Evolutionary conservation across 2,797 vertebrate species (phyloP).

Genomic region (Anas capensis): DNA sequence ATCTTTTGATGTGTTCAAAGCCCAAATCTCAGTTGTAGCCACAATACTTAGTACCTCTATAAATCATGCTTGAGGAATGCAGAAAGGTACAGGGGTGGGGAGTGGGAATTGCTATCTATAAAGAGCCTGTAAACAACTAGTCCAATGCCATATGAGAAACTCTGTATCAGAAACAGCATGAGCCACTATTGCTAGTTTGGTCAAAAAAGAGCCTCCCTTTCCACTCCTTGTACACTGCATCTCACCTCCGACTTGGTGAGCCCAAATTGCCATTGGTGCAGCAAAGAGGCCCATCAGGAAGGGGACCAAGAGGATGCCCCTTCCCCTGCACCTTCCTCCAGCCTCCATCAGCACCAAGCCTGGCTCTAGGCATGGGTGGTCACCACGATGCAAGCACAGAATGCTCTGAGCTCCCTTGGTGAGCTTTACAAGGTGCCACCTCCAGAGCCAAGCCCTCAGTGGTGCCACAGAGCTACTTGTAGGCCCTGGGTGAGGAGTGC

Average conservation of each 20-base stretch:
- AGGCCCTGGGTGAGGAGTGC: not conserved
- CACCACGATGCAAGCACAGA: rapidly evolving
- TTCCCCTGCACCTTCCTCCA: not conserved
- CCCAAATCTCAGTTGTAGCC: not conserved
- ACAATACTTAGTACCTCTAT: not conserved
- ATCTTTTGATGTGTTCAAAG: not conserved
- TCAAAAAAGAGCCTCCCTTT: not conserved
- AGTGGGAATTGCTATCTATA: not conserved
- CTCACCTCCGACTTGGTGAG: not conserved
- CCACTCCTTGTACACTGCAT: not conserved
- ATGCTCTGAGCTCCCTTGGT: not conserved
- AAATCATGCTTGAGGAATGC: not conserved
- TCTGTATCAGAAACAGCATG: not conserved
- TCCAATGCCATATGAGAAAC: not conserved
- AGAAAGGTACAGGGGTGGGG: not conserved
- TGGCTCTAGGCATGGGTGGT: not conserved
- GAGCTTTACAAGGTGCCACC: not conserved
- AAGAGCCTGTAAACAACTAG: not conserved
- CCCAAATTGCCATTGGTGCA: too few species aligned
- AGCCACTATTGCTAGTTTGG: not conserved
- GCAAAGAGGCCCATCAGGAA: rapidly evolving
- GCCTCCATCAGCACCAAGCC: rapidly evolving
- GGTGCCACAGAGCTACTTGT: too few species aligned
- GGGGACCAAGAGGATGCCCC: not conserved
- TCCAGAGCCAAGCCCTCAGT: not conserved